Evolutionary conservation across 2,888 invertebrate species (phyloP).

Genomic region (Agrenia bidenticulata): DNA sequence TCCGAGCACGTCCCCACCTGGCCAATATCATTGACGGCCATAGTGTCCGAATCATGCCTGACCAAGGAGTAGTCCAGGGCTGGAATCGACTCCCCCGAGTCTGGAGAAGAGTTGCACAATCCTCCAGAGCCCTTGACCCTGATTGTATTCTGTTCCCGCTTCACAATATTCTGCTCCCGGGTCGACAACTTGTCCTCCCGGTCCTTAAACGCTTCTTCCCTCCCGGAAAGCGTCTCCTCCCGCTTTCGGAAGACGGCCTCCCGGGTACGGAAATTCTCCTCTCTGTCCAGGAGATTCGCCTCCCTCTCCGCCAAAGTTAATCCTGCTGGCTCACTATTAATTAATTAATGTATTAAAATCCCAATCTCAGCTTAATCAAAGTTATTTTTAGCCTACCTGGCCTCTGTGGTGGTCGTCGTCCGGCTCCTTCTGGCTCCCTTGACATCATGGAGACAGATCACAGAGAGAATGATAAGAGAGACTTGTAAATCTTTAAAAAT

Average conservation of each 20-base stretch:
- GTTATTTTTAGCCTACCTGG: too few species aligned
- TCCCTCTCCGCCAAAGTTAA: slow-evolving; percentile 5
- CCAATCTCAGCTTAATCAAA: too few species aligned
- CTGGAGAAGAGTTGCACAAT: not conserved
- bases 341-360: too few species aligned
- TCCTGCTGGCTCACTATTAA: too few species aligned
- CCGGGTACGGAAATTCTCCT: not conserved
- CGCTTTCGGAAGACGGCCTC: slow-evolving; percentile 5
- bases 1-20: slow-evolving; percentile 10
- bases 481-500: too few species aligned
- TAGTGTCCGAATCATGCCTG: not conserved
- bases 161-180: not conserved
- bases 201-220: slow-evolving; percentile 2
- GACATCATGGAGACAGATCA: too few species aligned
- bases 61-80: not conserved
- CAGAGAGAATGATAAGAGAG: too few species aligned
- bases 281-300: not conserved
- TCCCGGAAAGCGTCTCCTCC: not conserved
- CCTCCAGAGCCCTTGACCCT: not conserved
- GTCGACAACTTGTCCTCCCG: not conserved
- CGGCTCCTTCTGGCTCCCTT: too few species aligned
- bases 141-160: not conserved
- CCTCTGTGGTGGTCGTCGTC: too few species aligned
- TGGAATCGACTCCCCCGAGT: not conserved
- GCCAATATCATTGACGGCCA: not conserved